Conservation (phyloP, 2,113 vertebrate species). For the Apteryx owenii region DNA sequence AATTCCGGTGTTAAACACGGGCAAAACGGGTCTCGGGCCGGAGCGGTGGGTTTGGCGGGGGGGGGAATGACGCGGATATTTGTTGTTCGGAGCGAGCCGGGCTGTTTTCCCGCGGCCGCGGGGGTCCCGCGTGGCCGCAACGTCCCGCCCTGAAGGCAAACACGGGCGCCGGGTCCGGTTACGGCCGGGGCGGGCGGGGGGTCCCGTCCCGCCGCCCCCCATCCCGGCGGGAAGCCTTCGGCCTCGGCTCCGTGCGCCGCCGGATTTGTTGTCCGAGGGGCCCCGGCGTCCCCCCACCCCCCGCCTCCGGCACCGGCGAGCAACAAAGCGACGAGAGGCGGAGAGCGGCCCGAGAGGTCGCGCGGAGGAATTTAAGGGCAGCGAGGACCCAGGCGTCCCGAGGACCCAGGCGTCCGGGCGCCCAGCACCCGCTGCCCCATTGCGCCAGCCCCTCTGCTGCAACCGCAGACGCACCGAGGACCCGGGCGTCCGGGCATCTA, state of each 20-base stretch:
- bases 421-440: background rate
- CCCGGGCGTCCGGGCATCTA: background rate
- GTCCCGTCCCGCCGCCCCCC: too few species aligned
- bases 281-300: background rate
- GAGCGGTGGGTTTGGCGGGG: too few species aligned
- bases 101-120: background rate
- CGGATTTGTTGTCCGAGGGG: too few species aligned
- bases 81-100: too few species aligned
- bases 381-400: background rate
- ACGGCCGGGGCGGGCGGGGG: too few species aligned
- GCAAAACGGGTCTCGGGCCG: background rate
- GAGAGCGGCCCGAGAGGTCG: background rate
- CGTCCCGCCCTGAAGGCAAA: background rate
- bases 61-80: background rate
- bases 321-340: background rate
- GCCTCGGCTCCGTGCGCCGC: background rate
- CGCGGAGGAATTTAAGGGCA: background rate
- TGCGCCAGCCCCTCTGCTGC: background rate
- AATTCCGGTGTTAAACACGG: background rate
- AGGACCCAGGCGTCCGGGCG: background rate
- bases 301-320: background rate
- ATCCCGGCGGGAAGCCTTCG: background rate
- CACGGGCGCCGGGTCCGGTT: background rate
- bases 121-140: background rate
- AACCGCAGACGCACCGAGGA: background rate